Evolutionary conservation across 2,113 vertebrate genomes (phyloP).

Genomic region (Tricholaema leucomelas): DNA sequence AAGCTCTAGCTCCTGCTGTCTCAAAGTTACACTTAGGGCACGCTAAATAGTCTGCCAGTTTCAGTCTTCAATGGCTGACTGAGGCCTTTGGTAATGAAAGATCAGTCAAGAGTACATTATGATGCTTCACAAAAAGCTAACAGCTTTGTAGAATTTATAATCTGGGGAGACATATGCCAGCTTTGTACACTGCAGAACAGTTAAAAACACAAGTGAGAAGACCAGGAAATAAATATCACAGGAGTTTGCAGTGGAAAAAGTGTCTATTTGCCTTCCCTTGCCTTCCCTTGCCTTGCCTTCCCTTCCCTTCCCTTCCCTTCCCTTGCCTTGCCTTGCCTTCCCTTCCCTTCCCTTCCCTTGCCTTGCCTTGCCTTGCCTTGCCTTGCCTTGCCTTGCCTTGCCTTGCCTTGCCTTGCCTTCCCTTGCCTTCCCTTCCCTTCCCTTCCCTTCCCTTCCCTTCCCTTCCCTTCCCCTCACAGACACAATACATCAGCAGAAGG

Average conservation of each 20-base stretch:
- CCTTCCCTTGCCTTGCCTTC: no score
- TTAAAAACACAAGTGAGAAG: slow-evolving; percentile 35
- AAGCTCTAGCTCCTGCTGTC: slow-evolving; percentile 74
- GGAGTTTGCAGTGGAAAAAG: not conserved
- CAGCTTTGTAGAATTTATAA: slow-evolving; percentile 73
- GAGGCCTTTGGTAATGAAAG: slow-evolving; percentile 78
- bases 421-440: no score
- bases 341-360: no score
- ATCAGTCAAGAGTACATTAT: slow-evolving; percentile 75
- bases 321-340: no score
- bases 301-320: no score
- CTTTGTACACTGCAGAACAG: slow-evolving; percentile 27
- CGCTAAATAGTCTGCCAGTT: slow-evolving; percentile 71
- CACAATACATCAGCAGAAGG: no score
- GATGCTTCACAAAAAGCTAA: slow-evolving; percentile 65
- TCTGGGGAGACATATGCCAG: slow-evolving; percentile 63
- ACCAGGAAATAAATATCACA: slow-evolving; percentile 6
- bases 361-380: no score
- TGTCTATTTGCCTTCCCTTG: not conserved
- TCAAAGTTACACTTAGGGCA: slow-evolving; percentile 76
- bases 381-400: no score
- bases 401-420: no score
- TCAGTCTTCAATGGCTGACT: slow-evolving; percentile 70
- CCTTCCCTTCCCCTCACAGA: no score
- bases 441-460: no score